Percentiles rank a stretch among this genome's conserved stretches.
phyloP scores from a whole-genome alignment of 2,888 invertebrate species.

The Scrobipalpa atriplicella region DNA sequence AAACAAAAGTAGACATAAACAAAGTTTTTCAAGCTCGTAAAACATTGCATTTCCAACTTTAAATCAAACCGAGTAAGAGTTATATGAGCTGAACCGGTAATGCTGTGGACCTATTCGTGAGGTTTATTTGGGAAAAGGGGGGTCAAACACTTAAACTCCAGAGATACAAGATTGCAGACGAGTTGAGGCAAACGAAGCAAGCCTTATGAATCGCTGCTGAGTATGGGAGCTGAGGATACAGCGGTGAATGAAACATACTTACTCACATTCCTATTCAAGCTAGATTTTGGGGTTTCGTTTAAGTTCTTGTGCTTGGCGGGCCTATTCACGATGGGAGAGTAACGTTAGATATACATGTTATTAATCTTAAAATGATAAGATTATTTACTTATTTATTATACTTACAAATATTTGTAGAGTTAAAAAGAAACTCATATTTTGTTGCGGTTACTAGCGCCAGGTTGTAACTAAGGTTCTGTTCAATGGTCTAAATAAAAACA shows the following conservation, averaged over 20 bases:
- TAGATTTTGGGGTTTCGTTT: conserved; percentile 17
- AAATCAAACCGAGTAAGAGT: conserved; percentile 46
- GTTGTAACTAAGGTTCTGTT: neutral
- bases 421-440: too few species aligned
- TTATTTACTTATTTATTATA: too few species aligned
- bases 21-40: conserved; percentile 45
- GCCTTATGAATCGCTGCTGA: conserved; percentile 71
- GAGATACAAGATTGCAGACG: conserved; percentile 77
- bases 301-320: neutral
- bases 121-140: conserved; percentile 76
- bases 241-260: conserved; percentile 42
- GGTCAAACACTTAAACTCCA: conserved; percentile 77
- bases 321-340: too few species aligned
- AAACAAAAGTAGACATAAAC: conserved; percentile 67
- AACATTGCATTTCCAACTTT: conserved; percentile 51
- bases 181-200: conserved; percentile 75
- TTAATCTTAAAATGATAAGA: too few species aligned
- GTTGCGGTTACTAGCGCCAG: too few species aligned
- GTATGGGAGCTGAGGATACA: conserved; percentile 57
- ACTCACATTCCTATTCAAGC: conserved; percentile 29
- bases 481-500: neutral
- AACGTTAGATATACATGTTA: too few species aligned
- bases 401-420: too few species aligned
- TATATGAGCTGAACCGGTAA: conserved; percentile 47
- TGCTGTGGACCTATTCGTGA: conserved; percentile 63